Evolutionary conservation across 2,888 invertebrate genomes (phyloP), one percentile per base, ranked within the genome.

Genomic region (Halocaridina rubra): DNA sequence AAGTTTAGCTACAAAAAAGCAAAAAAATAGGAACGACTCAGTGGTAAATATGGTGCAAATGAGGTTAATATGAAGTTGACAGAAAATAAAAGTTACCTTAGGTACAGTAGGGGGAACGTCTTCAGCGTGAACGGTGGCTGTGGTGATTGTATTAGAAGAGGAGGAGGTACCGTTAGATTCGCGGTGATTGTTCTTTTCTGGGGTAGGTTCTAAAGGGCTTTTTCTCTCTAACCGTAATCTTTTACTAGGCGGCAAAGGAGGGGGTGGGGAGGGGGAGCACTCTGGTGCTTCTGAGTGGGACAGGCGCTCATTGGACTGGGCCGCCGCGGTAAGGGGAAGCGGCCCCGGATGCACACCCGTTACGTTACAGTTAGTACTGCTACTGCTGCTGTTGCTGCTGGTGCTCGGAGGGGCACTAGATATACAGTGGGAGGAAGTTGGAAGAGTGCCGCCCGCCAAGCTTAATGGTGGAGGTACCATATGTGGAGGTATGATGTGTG

Each of bases 381-480:
- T 59, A 29, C 76, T 77, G 33, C 59, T 78, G 57, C 39, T 69
- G 76, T 80, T 81, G 80, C 71, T 71, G 75, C 75, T 80, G 79
- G 61, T 64, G 22, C 71, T 69, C 33, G 77, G 59, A 22, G 79
- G 79, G 67, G 71, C 53, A 53, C 77, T 71, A 53, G 77, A 13
- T 27, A 57, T 57, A 24, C 71, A 64, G 8, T 75, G 53, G 4
- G 81, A 57, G 53, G 76, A n/a, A 3, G 82, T 69, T 46, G 77
- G 82, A 64, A 33, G 80, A 32, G 80, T 59, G 46, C 72, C 72
- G 24, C 81, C 27, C 22, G 53, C 75, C n/a, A 59, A 39, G 64
- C 78, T 57, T n/a, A 84, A 72, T 30, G 84, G 78, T 46, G 84
- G 84, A 59, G 82, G 82, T 61, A 79, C 79, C 75, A 84, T n/a